Evolutionary conservation across 2,888 invertebrate genomes (phyloP).

Genomic region (Bugulina stolonifera): DNA sequence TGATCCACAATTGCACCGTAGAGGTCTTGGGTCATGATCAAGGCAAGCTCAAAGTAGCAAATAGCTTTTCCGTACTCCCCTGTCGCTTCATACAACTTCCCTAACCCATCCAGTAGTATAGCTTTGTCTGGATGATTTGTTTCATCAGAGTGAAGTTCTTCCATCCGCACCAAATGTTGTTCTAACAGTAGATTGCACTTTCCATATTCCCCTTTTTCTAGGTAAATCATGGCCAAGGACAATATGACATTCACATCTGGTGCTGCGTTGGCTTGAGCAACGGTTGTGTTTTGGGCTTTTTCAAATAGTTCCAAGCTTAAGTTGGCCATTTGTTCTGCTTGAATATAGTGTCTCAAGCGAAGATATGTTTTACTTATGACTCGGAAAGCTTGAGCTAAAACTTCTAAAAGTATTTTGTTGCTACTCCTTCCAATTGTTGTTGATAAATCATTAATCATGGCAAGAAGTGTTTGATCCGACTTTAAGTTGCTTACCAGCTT

Average conservation of each 20-base stretch:
- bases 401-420: neutral
- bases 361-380: neutral
- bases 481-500: neutral
- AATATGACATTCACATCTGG: neutral
- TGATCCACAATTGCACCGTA: neutral
- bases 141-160: neutral
- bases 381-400: neutral
- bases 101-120: neutral
- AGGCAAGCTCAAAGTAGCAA: neutral
- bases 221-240: neutral
- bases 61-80: neutral
- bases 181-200: neutral
- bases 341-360: neutral
- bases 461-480: neutral
- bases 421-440: too few relatives aligned
- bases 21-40: neutral
- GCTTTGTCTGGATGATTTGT: neutral
- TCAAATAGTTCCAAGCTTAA: neutral
- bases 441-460: too few relatives aligned
- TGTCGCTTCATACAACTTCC: neutral
- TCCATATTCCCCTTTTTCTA: neutral
- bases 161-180: neutral
- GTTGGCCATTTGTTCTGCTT: neutral
- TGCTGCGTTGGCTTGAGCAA: too few relatives aligned
- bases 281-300: too few relatives aligned